Base-by-base conservation (phyloP, 2,797 vertebrate species). In the Enteromius viviparus region DNA sequence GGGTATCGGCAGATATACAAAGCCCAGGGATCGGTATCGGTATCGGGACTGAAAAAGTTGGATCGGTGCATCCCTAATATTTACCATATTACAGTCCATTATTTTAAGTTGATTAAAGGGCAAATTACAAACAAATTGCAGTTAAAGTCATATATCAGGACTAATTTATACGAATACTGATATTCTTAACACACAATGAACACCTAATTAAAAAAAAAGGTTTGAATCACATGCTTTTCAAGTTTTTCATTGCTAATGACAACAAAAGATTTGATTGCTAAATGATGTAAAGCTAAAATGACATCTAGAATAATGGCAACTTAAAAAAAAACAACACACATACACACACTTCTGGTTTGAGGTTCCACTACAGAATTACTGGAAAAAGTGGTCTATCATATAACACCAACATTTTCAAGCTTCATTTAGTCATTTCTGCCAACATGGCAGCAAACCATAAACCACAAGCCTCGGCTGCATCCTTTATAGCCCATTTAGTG, bases 401-500 rank as follows among this genome's bases (percentile, higher is more conserved):
- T 53, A 34, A 75, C 76, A 29, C 65, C 21, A 26, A 42, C 26
- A 47, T 37, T 71, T 79, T 76, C 49, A 75, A 42, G 80, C 42
- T 55, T 40, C 19, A 75, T 55, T 76, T 55, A 65, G 60, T 42
- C 47, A 49, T 74, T 81, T 74, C 65, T 26, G 80, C 70, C 40
- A 34, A 75, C 47, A 62, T 49, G 45, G 80, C 71, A 51, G 42
- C 40, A 65, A 51, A 81, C 71, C 55, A 72, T 77, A 80, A 80
- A 82, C 77, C 40, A 76, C 64, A 81, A 21, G 58, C 62, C 53
- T 62, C 4, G 4, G 47, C 45, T 21, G 62, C 34, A 74, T 71
- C 65, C 45, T 83, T 58, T 78, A 60, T 64, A 75, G 60, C 62
- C 66, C 58, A 34, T 83, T 83, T 69, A 85, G 21, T 51, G 77